Percentiles rank a stretch among this genome's conserved stretches.
phyloP scores from a whole-genome alignment of 2,888 invertebrate species.

The Adelognathus sp. region DNA sequence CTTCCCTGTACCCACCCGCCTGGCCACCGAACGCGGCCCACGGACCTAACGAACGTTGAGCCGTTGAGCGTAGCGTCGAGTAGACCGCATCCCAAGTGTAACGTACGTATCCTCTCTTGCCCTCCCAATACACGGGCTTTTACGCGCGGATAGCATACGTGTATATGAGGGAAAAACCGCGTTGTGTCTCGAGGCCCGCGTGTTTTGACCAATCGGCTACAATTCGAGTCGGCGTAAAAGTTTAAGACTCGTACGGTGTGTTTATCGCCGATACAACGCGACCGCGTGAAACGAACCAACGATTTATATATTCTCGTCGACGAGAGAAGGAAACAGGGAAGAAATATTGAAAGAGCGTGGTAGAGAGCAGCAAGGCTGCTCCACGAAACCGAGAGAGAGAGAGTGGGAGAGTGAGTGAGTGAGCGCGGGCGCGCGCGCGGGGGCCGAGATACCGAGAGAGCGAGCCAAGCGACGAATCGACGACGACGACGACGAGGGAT shows the following conservation, averaged over 20 bases:
- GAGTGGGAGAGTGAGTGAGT: constrained; percentile 11
- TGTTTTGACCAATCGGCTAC: constrained; percentile 57
- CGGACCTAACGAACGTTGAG: constrained; percentile 78
- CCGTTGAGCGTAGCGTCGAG: constrained; percentile 80
- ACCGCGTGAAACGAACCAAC: too few species aligned
- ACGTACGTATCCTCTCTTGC: constrained; percentile 67
- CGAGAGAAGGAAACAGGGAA: constrained; percentile 34
- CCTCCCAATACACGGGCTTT: constrained; percentile 64
- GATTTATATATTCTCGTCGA: too few species aligned
- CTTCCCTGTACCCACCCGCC: constrained; percentile 69
- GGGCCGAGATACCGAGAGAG: constrained; percentile 59
- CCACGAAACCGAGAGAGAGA: not conserved
- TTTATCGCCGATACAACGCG: too few species aligned
- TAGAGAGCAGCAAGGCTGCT: constrained; percentile 4
- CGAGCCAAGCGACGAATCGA: constrained; percentile 41
- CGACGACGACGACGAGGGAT: constrained; percentile 44
- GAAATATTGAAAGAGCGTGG: constrained; percentile 36
- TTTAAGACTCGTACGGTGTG: constrained; percentile 49
- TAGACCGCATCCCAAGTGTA: constrained; percentile 74
- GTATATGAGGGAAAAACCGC: constrained; percentile 59
- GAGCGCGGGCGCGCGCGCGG: constrained; percentile 46
- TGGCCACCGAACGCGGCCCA: constrained; percentile 74
- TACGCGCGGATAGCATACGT: constrained; percentile 57
- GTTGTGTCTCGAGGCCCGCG: constrained; percentile 61
- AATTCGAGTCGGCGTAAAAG: constrained; percentile 55